Evolutionary conservation across 2,888 invertebrate genomes (phyloP), one percentile per base, ranked within the genome.

Genomic region (Allophyes oxyacanthae): DNA sequence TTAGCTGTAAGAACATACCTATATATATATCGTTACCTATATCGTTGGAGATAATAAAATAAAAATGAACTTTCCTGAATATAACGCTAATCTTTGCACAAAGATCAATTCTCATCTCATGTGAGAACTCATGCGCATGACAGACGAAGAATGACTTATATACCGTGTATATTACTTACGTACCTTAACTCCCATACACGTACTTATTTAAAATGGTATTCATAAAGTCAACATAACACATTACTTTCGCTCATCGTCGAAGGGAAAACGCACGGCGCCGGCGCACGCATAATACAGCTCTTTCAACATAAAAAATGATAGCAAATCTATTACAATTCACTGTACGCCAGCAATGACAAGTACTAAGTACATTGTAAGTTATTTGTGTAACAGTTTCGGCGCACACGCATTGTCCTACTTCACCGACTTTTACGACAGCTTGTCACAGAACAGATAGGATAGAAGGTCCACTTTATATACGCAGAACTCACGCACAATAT

Each of bases 351-450:
- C 65, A 48, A 52, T 51, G 65, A 52, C 65, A 70, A 67, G 63
- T 46, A 61, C 28, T 38, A 46, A 50, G 64, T 14, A 66, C 48
- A 51, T 38, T 33, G 38, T 32, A 43, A 34, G 36, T 32, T 64
- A 64, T 70, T 67, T 53, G 53, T 54, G 53, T 54, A 64, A 50
- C 49, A 52, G 52, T 59, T 58, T 44, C 57, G 42, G 65, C 71
- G 67, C 50, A 45, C 65, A 51, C 67, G 71, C 67, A 70, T 44
- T 43, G 71, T 30, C 65, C 66, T 32, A 67, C 71, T 70, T 67
- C 20, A 33, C 38, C 14, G 10, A 64, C 64, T 64, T 64, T 65
- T 64, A 65, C 65, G 65, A 66, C 48, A 43, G 37, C 2, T 48
- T 32, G 20, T n/a, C 65, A 58, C 46, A 41, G 38, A 3, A 25